Evolutionary conservation across 1,140 invertebrate species (phyloP), one percentile per base, ranked within the genome.

Genomic region (Colletes latitarsis): DNA sequence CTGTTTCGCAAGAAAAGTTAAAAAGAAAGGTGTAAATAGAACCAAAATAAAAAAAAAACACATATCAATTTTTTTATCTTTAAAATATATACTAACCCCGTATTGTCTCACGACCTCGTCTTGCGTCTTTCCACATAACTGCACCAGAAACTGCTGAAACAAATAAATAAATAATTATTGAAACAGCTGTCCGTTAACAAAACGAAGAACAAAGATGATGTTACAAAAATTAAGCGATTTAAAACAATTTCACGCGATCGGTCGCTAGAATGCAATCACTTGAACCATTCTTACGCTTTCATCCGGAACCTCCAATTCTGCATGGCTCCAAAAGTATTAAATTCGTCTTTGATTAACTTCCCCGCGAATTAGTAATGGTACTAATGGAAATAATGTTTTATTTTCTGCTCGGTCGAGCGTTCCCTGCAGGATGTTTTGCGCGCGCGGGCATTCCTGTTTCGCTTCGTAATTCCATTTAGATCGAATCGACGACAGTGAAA

Each of bases 301-400:
- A 62, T 39, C 15, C 17, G 21, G 9, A 10, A 14, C 41, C 17
- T 19, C 17, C 6, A 9, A 49, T 43, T 67, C n/a, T 10, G 0
- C 43, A 14, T 17, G n/a, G 30, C 9, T 0, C 17, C 17, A 6
- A 19, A 46, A 63, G n/a, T 68, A 15, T 77, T 72, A 52, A 78
- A 63, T 63, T 58, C 39, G 15, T 46, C 52, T 72, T 72, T 78
- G 72, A 78, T 78, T 64, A 64, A 64, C 62, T 64, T 46, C 39
- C 46, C 49, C 19, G 69, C 69, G 55, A 78, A 72, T 78, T 72
- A 39, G 6, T 43, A 43, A 46, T 58, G 6, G 15, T 72, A 39
- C 5, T 43, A 43, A 46, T 58, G 6, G 15, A 69, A 55, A 78
- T 46, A 64, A 78, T 78, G 19, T 72, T 64, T 39, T 52, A 64